Conservation (phyloP, 2,797 vertebrate genomes). For the Austrolebias charrua region DNA sequence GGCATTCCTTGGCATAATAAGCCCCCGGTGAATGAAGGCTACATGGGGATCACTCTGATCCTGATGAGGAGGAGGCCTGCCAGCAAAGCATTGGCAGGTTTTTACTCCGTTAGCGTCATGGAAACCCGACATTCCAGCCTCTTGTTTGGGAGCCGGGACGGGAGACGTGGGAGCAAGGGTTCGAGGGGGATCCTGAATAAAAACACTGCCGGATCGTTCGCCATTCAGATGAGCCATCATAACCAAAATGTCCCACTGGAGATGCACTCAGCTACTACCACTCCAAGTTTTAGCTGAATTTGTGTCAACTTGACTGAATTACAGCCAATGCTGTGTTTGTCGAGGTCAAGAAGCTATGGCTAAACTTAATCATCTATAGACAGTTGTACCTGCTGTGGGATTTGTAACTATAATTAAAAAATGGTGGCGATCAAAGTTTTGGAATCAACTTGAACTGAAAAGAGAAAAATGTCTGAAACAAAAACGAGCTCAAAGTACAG, state of each 20-base stretch:
- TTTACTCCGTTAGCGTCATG: conserved; percentile 81
- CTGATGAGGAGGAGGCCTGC: conserved; percentile 76
- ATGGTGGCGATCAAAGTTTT: too few species aligned
- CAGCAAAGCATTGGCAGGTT: conserved; percentile 74
- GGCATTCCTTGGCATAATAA: conserved; percentile 78
- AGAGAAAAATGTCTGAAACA: too few species aligned
- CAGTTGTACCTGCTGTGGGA: too few species aligned
- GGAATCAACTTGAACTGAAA: too few species aligned
- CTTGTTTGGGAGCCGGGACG: conserved; percentile 65
- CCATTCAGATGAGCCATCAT: conserved; percentile 62
- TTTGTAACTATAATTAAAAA: too few species aligned
- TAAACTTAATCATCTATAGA: too few species aligned
- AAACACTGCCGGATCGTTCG: conserved; percentile 68
- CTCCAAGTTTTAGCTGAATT: not conserved
- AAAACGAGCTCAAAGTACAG: too few species aligned
- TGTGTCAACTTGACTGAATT: not conserved
- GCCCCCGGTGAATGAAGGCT: conserved; percentile 70
- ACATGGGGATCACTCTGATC: conserved; percentile 74
- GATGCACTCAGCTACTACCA: too few species aligned
- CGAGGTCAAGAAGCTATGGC: too few species aligned
- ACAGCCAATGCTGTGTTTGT: too few species aligned
- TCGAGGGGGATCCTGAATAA: conserved; percentile 66
- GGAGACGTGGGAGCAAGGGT: conserved; percentile 55
- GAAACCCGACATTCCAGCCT: conserved; percentile 80
- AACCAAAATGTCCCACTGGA: too few species aligned